phyloP scores from a whole-genome alignment of 2,797 vertebrate species.

The Anniella stebbinsi region DNA sequence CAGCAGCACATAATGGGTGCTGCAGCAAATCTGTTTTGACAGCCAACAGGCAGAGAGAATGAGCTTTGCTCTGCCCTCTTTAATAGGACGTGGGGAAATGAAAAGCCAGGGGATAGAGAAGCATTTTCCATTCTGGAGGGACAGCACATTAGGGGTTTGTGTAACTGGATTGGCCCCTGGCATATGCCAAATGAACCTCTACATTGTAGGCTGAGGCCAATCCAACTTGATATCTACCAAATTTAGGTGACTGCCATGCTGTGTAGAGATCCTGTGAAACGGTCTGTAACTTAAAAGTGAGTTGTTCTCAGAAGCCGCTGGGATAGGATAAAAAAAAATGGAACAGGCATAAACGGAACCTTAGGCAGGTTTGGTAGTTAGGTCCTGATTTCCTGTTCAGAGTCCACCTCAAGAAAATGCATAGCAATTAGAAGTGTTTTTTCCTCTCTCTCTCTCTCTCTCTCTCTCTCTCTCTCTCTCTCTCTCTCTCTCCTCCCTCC shows the following conservation, averaged over 20 bases:
- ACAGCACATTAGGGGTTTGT: conserved; percentile 29
- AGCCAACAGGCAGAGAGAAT: conserved; percentile 66
- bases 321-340: neutral
- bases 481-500: no score
- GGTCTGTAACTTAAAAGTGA: neutral
- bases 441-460: no score
- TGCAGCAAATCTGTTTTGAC: conserved; percentile 71
- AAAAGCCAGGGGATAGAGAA: conserved; percentile 50
- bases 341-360: neutral
- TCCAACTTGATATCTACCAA: neutral
- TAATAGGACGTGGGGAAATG: conserved; percentile 54
- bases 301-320: neutral
- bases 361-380: no score
- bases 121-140: conserved; percentile 22
- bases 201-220: conserved; percentile 5
- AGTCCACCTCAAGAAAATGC: neutral
- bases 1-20: conserved; percentile 71
- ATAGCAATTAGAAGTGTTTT: neutral
- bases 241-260: neutral
- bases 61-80: conserved; percentile 60
- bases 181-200: conserved; percentile 32
- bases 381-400: neutral
- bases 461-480: no score
- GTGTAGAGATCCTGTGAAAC: neutral
- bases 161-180: conserved; percentile 38